Base-by-base conservation (phyloP, 2,888 invertebrate genomes). In the Willowsia nigromaculata region DNA sequence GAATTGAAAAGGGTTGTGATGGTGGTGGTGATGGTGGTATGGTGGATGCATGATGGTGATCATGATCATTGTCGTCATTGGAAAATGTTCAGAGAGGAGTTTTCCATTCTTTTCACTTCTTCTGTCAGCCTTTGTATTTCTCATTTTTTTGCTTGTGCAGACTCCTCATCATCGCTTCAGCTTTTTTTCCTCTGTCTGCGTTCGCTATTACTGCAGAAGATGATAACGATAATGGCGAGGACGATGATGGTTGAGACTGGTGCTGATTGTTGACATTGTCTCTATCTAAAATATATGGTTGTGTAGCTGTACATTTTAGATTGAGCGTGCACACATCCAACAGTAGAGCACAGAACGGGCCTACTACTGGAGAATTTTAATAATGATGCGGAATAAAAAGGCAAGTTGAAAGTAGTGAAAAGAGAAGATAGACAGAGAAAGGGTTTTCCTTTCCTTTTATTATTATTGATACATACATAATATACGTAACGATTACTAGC, bases 361-460 rank as follows among this genome's bases (percentile, higher is more conserved):
- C 68, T 40, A 27, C 43, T 59, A 22, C 62, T 82, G 81, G 81
- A 82, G 81, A 82, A 82, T 82, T 82, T 59, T 82, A 82, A 82
- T 82, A 82, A 43, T 82, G 81, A 27, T 40, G 37, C 9, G 1
- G 80, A 18, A 56, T 37, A 37, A 22, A 56, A 37, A 76, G 2
- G n/a, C 3, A 27, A 56, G 33, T 76, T 43, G 30, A 80, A 80
- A 33, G 37, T 33, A 50, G 53, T 50, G 80, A 80, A 33, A 80
- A 25, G 76, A 78, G 15, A 50, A 22, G 53, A 30, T 30, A 22
- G 30, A 2, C 2, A n/a, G 22, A 80, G 40, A 22, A 22, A 37
- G 22, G 25, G 40, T 22, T 40, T 18, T 1, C 40, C 22, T 18
- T 40, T 68, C 11, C 22, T 40, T 3, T 33, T 40, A 40, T 68